Evolutionary conservation across 2,797 vertebrate genomes (phyloP).

Genomic region (Miichthys miiuy): DNA sequence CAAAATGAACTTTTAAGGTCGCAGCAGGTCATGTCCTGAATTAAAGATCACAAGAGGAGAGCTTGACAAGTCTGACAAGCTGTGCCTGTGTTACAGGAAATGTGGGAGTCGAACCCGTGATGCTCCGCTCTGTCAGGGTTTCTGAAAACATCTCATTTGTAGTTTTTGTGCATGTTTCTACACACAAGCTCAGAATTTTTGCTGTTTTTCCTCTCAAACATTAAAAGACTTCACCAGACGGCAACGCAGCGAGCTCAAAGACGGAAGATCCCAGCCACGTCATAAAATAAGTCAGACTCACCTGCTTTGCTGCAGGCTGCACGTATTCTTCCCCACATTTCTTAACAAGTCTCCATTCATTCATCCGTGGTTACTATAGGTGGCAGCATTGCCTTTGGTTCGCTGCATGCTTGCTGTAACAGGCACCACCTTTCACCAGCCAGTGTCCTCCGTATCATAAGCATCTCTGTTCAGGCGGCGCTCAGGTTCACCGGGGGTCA

Average conservation of each 20-base stretch:
- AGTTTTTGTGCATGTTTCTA: neutral
- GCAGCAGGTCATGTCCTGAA: neutral
- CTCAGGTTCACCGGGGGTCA: conserved; percentile 22
- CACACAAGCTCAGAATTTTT: neutral
- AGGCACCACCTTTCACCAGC: conserved; percentile 61
- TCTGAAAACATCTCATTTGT: neutral
- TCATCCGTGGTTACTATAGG: conserved; percentile 37
- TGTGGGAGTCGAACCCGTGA: neutral
- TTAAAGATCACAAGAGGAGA: neutral
- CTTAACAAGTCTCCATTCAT: conserved; percentile 11
- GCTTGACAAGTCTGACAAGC: neutral
- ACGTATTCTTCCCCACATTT: no score
- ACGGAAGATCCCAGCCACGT: neutral
- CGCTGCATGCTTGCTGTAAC: conserved; percentile 48
- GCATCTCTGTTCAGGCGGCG: conserved; percentile 30
- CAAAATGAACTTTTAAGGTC: neutral
- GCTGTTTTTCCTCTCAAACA: neutral
- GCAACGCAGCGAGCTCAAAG: neutral
- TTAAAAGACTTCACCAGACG: neutral
- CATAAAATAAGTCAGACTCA: neutral
- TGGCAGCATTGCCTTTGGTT: conserved; percentile 50
- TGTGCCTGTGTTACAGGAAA: neutral
- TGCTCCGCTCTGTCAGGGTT: neutral
- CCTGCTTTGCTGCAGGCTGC: no score
- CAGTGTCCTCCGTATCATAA: conserved; percentile 28